Evolutionary conservation across 2,797 vertebrate species (phyloP), one percentile per base, ranked within the genome.

Genomic region (Clamator glandarius): DNA sequence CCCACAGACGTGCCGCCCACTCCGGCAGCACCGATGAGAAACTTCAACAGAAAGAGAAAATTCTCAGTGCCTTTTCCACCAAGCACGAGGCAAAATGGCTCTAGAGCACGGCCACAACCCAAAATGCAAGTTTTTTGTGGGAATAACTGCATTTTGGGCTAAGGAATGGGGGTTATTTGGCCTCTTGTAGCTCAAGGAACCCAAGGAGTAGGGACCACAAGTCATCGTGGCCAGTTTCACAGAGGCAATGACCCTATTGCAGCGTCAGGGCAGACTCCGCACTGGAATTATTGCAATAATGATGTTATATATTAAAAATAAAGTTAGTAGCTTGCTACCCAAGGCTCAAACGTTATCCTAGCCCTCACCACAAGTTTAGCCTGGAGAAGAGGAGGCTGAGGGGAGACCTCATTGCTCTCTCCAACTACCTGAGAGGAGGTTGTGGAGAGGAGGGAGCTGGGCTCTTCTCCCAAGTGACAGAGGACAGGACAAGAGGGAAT

Each of bases 211-310:
- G 42, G 21, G 31, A 46, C 17, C 15, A 12, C 12, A 11, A 31
- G 35, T 0, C 11, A 33, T 11, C 28, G 6, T 3, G n/a, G 28
- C 39, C 12, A 2, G 5, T 58, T 76, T 57, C 48, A 52, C 2
- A 9, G 29, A 41, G n/a, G 54, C 24, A 31, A 48, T 0, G 11
- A 12, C 1, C 29, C 1, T 2, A 3, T 0, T 9, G 6, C 10
- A 0, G 1, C 1, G 20, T 11, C 58, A 26, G 41, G 41, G 48
- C 17, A 17, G 50, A 7, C 11, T 26, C 4, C 1, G 36, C 58
- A 76, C 52, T 51, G 35, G 61, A 78, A 63, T 35, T 18, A 89
- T 44, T 80, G 73, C 58, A 57, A 87, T 62, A 20, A 72, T 12
- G 35, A 6, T 87, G 55, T 1, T 66, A 17, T 51, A 61, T 5